Conservation (phyloP, 2,888 invertebrate genomes). For the Ptychoptera albimana region DNA sequence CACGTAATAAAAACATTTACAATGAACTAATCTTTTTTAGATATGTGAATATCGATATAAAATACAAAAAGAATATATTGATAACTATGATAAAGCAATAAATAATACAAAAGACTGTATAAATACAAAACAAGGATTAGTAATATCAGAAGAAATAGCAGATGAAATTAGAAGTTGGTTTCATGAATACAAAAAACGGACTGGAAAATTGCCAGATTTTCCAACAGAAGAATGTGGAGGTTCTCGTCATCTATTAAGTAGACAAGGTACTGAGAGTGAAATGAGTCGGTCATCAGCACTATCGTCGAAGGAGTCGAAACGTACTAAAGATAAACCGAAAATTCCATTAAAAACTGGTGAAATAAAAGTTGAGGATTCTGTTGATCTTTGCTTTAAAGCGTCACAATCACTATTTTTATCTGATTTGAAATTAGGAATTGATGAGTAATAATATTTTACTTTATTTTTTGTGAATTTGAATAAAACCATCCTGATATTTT, state of each 20-base stretch:
- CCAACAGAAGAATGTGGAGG: constrained; percentile 86
- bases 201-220: constrained; percentile 78
- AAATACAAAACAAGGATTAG: constrained; percentile 50
- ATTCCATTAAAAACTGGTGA: constrained; percentile 31
- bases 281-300: constrained; percentile 62
- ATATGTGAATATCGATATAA: constrained; percentile 39
- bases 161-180: constrained; percentile 82
- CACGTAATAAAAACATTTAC: no score
- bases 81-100: constrained; percentile 53
- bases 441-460: constrained; percentile 36
- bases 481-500: neutral
- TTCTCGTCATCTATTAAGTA: constrained; percentile 65
- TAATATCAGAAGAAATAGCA: constrained; percentile 71
- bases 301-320: constrained; percentile 63
- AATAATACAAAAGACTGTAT: constrained; percentile 44
- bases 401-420: constrained; percentile 54
- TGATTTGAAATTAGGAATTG: constrained; percentile 52
- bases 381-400: constrained; percentile 43
- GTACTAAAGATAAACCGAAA: constrained; percentile 58
- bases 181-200: constrained; percentile 61
- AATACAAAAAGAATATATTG: constrained; percentile 49
- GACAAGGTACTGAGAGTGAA: constrained; percentile 68
- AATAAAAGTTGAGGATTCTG: constrained; percentile 43
- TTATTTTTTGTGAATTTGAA: neutral
- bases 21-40: constrained; percentile 17